Base-by-base conservation (phyloP, 1,140 invertebrate species). In the Drosophila parvula region DNA sequence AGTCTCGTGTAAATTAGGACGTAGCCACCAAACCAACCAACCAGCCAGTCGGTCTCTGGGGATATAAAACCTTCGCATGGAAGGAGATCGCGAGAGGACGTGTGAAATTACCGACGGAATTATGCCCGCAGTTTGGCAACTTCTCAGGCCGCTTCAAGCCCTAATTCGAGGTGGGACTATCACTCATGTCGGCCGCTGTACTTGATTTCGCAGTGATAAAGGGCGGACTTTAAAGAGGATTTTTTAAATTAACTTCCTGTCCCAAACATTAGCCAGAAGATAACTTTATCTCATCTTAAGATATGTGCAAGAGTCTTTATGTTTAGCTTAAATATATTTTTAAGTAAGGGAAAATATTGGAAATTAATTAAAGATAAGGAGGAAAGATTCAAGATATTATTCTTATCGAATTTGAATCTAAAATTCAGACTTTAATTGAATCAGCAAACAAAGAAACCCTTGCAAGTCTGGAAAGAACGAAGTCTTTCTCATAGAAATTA, bases 1-100 rank as follows among this genome's bases (percentile, higher is more conserved):
- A 70, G 67, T 64, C 71, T 55, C 68, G 79, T 78, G 83, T 88
- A 83, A 88, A 82, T 86, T 88, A 79, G 83, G 76, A 88, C 76
- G 73, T 77, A 80, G 67, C 59, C 63, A 69, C 77, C 73, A 59
- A 59, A 51, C 47, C 59, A 60, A 69, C 77, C 73, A 59, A 59
- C 57, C 47, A 8, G 5, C 30, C 78, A 63, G 56, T 63, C 61
- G 61, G 61, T n/a, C 55, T 63, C 11, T 32, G 36, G 61, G 55
- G 36, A 28, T 28, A 32, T 9, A 28, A 38, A 27, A 16, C n/a
- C 16, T n/a, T 41, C 58, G 11, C 3, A 4, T 22, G 38, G 18
- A 12, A 41, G 43, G 7, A 22, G 22, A 22, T 22, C 22, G 22
- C 30, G 44, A 56, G 58, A 41, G 57, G 50, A 75, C 60, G 73